Conservation (phyloP, 2,113 vertebrate genomes). For the Ameiurus melas region DNA sequence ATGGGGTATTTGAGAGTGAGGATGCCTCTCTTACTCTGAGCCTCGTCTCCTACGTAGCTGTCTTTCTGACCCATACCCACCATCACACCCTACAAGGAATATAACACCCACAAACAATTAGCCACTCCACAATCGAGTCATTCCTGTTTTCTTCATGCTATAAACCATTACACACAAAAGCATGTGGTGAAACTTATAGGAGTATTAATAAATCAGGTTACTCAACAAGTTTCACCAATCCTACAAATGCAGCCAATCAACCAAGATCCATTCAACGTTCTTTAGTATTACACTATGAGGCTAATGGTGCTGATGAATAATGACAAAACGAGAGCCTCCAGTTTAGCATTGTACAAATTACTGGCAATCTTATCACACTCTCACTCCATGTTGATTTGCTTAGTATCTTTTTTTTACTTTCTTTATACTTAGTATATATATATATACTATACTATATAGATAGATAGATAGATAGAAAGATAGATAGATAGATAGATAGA, state of each 20-base stretch:
- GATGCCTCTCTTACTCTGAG: conserved; percentile 95
- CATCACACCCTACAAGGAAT: conserved; percentile 87
- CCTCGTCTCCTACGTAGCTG: conserved; percentile 94
- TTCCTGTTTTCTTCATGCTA: not conserved
- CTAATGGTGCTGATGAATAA: no score
- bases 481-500: no score
- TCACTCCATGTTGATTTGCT: no score
- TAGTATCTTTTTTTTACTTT: no score
- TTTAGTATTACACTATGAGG: no score
- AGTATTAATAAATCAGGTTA: not conserved
- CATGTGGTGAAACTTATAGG: not conserved
- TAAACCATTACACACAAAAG: not conserved
- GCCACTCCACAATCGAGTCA: not conserved
- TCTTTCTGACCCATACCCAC: conserved; percentile 98
- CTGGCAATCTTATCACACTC: no score
- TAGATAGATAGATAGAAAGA: no score
- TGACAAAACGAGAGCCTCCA: no score
- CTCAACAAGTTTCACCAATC: not conserved
- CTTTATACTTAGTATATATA: no score
- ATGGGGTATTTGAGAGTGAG: conserved; percentile 93
- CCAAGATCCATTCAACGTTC: no score
- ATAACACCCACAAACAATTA: not conserved
- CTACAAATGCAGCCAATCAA: not conserved
- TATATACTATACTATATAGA: no score
- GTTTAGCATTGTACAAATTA: no score